These are phyloP conservation scores for Nesoenas mayeri DNA, from an alignment of 2,113 vertebrate genomes.

Conservation along the genomic window DNA sequence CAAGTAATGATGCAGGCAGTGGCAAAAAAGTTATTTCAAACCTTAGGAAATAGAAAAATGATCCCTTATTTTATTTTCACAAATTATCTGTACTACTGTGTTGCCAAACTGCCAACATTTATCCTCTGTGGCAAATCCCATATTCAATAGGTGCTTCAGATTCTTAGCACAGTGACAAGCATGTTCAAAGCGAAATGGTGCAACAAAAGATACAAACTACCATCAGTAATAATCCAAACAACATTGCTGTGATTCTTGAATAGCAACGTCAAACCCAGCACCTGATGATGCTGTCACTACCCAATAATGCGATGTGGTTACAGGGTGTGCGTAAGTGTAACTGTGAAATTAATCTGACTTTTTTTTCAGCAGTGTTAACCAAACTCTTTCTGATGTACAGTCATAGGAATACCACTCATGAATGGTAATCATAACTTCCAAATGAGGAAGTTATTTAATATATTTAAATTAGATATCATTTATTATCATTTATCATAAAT, in stretches of 20 bases:
- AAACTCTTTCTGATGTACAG: neutral
- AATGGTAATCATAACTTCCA: neutral
- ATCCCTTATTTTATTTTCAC: neutral
- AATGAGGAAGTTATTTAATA: neutral
- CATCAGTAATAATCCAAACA: neutral
- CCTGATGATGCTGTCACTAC: neutral
- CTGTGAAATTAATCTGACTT: neutral
- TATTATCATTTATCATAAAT: too few relatives aligned
- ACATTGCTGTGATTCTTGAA: neutral
- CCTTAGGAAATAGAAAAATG: neutral
- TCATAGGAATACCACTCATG: neutral
- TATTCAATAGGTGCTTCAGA: neutral
- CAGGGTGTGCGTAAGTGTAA: neutral
- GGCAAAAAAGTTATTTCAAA: neutral
- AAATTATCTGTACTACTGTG: neutral
- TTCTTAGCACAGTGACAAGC: neutral
- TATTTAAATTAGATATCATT: neutral
- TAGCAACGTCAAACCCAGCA: neutral
- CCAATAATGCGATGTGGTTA: neutral
- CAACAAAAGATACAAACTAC: neutral
- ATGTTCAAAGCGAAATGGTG: neutral
- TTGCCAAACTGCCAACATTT: neutral
- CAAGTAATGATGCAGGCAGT: neutral
- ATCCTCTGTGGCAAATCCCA: neutral
- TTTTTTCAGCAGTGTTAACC: neutral